phyloP scores from a whole-genome alignment of 2,888 invertebrate genomes.

The Chymomyza amoena region DNA sequence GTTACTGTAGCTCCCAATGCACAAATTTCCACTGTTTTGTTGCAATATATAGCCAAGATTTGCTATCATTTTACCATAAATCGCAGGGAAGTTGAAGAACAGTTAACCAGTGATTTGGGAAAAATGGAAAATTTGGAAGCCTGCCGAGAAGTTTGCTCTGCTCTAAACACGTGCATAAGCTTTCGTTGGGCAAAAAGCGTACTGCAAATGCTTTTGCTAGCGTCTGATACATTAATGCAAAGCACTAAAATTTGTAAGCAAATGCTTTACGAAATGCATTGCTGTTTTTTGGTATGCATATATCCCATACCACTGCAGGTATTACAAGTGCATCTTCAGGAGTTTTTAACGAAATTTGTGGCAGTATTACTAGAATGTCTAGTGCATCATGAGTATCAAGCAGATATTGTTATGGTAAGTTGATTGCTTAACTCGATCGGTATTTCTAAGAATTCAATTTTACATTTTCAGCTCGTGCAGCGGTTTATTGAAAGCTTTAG shows the following conservation, averaged over 20 bases:
- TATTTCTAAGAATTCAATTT: not conserved
- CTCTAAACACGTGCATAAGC: conserved; percentile 59
- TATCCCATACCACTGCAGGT: conserved; percentile 65
- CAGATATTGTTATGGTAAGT: conserved; percentile 49
- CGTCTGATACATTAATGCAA: conserved; percentile 70
- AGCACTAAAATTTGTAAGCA: conserved; percentile 44
- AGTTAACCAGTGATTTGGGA: conserved; percentile 38
- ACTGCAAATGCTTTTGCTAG: conserved; percentile 68
- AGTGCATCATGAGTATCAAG: conserved; percentile 40
- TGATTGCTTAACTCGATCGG: too few relatives aligned
- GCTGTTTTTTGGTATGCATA: conserved; percentile 72
- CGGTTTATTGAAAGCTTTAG: conserved; percentile 53
- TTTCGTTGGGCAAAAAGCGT: conserved; percentile 76
- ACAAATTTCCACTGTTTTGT: conserved; percentile 53
- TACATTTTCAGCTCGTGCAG: conserved; percentile 44
- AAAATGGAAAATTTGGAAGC: conserved; percentile 28
- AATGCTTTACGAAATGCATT: conserved; percentile 63
- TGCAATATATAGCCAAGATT: conserved; percentile 64
- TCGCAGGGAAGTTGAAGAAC: conserved; percentile 51
- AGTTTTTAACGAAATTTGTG: conserved; percentile 72
- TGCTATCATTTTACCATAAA: conserved; percentile 66
- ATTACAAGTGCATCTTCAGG: conserved; percentile 56
- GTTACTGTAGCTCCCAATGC: conserved; percentile 63
- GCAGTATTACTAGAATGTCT: conserved; percentile 66
- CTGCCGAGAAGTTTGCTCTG: conserved; percentile 50